These are phyloP conservation scores for Alaudala cheleensis DNA, from an alignment of 2,113 vertebrate species.

Conservation along the genomic window DNA sequence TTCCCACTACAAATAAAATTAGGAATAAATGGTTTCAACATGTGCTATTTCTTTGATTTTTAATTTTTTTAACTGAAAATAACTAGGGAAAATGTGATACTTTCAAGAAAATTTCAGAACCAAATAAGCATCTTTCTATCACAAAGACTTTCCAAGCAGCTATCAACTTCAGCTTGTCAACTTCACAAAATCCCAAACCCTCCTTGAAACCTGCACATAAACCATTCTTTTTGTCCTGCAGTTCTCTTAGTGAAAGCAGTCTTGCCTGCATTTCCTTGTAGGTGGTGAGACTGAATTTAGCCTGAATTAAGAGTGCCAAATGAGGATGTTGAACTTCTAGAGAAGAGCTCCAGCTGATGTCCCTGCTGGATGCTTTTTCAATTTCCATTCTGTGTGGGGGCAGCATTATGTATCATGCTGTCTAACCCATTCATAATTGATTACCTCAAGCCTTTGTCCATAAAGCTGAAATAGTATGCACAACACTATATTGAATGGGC, in stretches of 20 bases:
- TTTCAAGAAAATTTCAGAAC: neutral
- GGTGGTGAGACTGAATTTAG: neutral
- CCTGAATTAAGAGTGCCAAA: neutral
- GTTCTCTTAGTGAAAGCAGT: neutral
- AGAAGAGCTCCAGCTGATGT: neutral
- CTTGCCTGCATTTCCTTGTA: neutral
- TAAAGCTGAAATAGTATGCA: conserved; percentile 16
- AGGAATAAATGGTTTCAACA: neutral
- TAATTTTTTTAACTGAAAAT: neutral
- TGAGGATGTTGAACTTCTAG: neutral
- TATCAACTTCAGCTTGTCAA: neutral
- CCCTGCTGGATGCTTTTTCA: neutral
- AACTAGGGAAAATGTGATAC: neutral
- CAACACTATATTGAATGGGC: neutral
- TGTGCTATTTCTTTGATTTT: neutral
- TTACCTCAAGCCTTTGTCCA: neutral
- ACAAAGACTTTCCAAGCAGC: neutral
- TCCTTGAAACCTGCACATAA: neutral
- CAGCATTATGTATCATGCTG: neutral
- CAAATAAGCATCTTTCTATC: neutral
- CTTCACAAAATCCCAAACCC: neutral
- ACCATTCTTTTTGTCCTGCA: neutral
- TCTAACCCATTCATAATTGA: neutral
- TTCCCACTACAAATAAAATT: neutral
- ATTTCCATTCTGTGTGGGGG: neutral